phyloP scores from a whole-genome alignment of 2,797 vertebrate species.

The Loris lydekkerianus region DNA sequence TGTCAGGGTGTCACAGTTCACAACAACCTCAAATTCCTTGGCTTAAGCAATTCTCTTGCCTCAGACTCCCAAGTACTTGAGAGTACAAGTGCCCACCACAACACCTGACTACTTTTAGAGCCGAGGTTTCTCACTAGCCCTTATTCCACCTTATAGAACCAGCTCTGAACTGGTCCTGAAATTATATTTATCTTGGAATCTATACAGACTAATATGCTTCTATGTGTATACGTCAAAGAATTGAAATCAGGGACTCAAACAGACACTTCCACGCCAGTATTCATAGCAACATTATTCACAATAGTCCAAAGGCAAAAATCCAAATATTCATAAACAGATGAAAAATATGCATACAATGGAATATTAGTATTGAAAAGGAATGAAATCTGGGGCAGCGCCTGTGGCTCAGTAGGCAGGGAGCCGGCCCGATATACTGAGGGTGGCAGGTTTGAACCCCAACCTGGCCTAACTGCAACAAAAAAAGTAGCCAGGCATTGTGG shows the following conservation, averaged over 20 bases:
- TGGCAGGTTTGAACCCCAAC: no score
- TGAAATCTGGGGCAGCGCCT: no score
- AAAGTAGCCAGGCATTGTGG: no score
- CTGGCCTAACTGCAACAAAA: no score
- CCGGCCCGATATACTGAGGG: no score
- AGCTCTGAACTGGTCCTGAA: background rate
- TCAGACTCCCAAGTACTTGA: no score
- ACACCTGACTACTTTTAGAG: no score
- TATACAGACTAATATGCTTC: background rate
- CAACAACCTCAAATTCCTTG: no score
- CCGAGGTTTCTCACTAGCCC: background rate
- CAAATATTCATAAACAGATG: background rate
- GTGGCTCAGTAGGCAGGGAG: no score
- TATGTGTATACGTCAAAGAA: background rate
- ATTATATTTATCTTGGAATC: constrained; percentile 1
- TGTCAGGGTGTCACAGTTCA: no score
- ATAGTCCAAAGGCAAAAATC: background rate
- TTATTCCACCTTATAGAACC: background rate
- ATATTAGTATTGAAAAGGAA: background rate
- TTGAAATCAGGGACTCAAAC: background rate
- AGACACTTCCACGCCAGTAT: background rate
- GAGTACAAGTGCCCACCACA: no score
- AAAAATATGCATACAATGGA: background rate
- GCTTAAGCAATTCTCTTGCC: no score
- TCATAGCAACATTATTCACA: background rate